These are phyloP conservation scores for Eupithecia subumbrata DNA, from an alignment of 2,888 invertebrate genomes.

Conservation along the genomic window DNA sequence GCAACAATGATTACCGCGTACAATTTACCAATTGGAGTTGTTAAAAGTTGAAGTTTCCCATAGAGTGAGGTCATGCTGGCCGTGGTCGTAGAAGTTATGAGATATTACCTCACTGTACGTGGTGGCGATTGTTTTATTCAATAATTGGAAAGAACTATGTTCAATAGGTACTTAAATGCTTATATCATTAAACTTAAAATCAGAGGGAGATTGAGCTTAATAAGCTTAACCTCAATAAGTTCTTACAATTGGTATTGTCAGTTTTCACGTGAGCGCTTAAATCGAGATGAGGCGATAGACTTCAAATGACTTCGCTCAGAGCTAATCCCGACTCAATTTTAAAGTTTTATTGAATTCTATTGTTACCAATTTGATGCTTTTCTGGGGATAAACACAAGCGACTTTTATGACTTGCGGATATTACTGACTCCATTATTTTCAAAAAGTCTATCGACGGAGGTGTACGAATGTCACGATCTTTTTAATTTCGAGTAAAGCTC, in stretches of 20 bases:
- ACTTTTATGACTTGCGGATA: conserved; percentile 8
- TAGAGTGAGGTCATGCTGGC: conserved; percentile 39
- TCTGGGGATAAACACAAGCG: conserved; percentile 15
- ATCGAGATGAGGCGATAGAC: conserved; percentile 26
- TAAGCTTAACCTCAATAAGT: background rate
- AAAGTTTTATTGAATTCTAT: conserved; percentile 26
- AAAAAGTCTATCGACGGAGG: conserved; percentile 7
- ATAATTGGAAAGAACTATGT: background rate
- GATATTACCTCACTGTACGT: conserved; percentile 2
- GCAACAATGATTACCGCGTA: conserved; percentile 32
- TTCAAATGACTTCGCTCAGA: conserved; percentile 18
- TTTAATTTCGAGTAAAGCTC: background rate
- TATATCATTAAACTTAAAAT: background rate
- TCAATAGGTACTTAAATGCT: background rate
- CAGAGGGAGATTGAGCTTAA: background rate
- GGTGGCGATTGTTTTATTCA: background rate
- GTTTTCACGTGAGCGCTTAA: background rate
- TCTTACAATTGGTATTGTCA: background rate
- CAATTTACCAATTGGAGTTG: conserved; percentile 39
- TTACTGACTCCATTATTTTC: conserved; percentile 5
- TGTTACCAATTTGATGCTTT: conserved; percentile 22
- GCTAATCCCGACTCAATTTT: conserved; percentile 24
- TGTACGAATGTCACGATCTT: too few species aligned
- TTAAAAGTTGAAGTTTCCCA: conserved; percentile 37
- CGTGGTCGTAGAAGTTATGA: conserved; percentile 13